Evolutionary conservation across 2,888 invertebrate genomes (phyloP), one percentile per base, ranked within the genome.

Genomic region (Volucella inanis): DNA sequence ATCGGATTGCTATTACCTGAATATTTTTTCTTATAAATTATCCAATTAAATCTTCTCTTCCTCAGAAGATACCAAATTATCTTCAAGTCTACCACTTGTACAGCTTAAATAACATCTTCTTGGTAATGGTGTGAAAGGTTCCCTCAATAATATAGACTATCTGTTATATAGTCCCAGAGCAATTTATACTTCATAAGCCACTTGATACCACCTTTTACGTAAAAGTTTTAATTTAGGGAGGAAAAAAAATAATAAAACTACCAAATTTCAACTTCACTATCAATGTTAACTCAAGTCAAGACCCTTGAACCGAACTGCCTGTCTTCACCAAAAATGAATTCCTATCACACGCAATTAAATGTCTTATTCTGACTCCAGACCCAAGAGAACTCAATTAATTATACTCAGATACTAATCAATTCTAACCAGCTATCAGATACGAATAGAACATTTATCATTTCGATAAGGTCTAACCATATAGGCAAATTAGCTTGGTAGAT

Each of bases 401-500:
- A 59, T 45, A 45, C 31, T 39, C 41, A 14, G 55, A 45, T 41
- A 39, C 57, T 65, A 55, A 75, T 65, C 78, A 71, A 57, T 70
- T 59, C 76, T 52, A 45, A 45, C n/a, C 68, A 39, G 43, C 76
- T 31, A 31, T 31, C 1, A 31, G 31, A 31, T 31, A 22, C 2
- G 18, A 11, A 50, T 43, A 47, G 38, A 43, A 31, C 54, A 62
- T 72, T 52, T 62, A 62, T 12, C 43, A 52, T 10, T n/a, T 43
- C 47, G 38, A 50, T 52, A 41, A 67, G 31, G 59, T 41, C n/a
- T 14, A 11, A 12, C 41, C n/a, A 31, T 50, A 67, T 67, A 75
- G 57, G 59, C 75, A 75, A 75, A 75, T 75, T 59, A 67, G 50
- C 49, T 49, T 47, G 39, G 55, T 9, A 55, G 22, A 43, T 45